A percentile compares a stretch with the other conserved stretches of the same genome.
Conservation (phyloP, 2,113 vertebrate species). For the Indicator indicator region DNA sequence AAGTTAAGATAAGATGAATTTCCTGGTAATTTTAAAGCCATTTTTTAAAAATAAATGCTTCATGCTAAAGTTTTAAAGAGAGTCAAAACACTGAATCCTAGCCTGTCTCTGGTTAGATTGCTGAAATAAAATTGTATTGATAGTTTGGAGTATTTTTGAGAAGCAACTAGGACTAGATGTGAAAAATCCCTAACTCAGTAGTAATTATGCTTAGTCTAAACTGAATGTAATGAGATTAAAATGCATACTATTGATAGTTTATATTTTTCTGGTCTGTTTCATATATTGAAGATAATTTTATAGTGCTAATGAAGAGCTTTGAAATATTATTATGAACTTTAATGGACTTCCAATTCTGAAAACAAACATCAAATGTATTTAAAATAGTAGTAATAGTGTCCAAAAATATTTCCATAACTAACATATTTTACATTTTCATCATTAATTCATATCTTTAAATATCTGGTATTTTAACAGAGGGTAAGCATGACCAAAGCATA, state of each 20-base stretch:
- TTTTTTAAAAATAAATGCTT: background rate
- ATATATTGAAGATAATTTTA: background rate
- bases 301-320: background rate
- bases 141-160: background rate
- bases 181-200: background rate
- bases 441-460: background rate
- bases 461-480: background rate
- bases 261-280: background rate
- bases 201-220: background rate
- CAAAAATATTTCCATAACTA: background rate
- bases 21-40: background rate
- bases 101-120: background rate
- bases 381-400: background rate
- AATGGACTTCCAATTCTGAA: background rate
- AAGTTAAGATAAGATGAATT: background rate
- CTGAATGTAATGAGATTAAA: background rate
- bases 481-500: background rate
- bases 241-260: background rate
- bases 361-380: background rate
- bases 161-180: background rate
- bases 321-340: background rate
- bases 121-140: background rate
- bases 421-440: background rate
- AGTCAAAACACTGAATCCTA: background rate
- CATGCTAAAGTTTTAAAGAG: background rate